A percentile compares a stretch with the other conserved stretches of the same genome.
Conservation (phyloP, 2,797 vertebrate genomes). For the Lagodon rhomboides region DNA sequence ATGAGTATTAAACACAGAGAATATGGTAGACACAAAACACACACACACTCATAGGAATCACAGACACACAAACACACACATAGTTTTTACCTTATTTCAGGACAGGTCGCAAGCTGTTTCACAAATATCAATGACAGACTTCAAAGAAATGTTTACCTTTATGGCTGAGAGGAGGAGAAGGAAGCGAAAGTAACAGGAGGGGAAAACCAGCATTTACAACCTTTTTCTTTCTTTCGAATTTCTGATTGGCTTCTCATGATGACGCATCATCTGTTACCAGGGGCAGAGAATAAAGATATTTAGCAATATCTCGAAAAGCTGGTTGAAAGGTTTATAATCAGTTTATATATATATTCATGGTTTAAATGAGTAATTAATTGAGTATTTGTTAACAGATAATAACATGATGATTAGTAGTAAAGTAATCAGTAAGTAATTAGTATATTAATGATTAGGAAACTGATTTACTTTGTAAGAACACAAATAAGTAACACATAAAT, state of each 20-base stretch:
- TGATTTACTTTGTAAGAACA: not conserved
- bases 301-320: not conserved
- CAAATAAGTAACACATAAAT: not conserved
- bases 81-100: slow-evolving; percentile 48
- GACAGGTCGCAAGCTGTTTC: not conserved
- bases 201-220: not conserved
- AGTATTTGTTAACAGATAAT: not conserved
- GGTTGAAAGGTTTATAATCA: not conserved
- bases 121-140: slow-evolving; percentile 14
- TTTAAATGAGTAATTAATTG: not conserved
- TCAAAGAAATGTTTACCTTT: slow-evolving; percentile 9
- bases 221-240: not conserved
- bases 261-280: slow-evolving; percentile 75
- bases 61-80: not conserved
- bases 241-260: slow-evolving; percentile 68
- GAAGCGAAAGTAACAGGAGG: slow-evolving; percentile 56
- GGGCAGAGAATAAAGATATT: not conserved
- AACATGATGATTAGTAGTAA: not conserved
- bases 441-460: not conserved
- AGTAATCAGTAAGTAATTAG: too few relatives aligned
- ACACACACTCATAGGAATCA: not conserved
- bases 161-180: not conserved
- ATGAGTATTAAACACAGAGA: fast-evolving
- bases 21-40: not conserved
- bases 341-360: not conserved